These are phyloP conservation scores for Acleris holmiana DNA, from an alignment of 2,888 invertebrate genomes.

Conservation along the genomic window DNA sequence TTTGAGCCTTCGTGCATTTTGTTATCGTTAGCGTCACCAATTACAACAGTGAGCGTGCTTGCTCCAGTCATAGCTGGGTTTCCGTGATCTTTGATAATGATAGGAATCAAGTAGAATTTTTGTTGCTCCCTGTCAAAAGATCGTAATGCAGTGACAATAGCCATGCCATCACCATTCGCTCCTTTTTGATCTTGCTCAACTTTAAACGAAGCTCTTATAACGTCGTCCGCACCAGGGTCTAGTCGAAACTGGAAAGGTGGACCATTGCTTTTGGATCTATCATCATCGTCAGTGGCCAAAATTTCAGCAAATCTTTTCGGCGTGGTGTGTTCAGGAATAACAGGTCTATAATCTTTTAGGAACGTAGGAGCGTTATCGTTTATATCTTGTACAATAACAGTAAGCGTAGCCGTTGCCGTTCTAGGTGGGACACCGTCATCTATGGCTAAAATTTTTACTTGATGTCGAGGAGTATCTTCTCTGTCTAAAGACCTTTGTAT, in stretches of 20 bases:
- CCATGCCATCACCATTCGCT: constrained; percentile 98
- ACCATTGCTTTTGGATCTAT: constrained; percentile 96
- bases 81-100: constrained; percentile 98
- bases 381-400: constrained; percentile 97
- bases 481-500: constrained; percentile 96
- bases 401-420: constrained; percentile 96
- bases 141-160: constrained; percentile 96
- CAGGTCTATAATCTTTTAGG: constrained; percentile 95
- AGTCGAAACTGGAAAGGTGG: constrained; percentile 98
- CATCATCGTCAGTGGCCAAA: constrained; percentile 96
- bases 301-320: constrained; percentile 97
- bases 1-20: constrained; percentile 99
- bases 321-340: constrained; percentile 95
- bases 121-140: constrained; percentile 98
- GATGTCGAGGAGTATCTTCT: constrained; percentile 97
- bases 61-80: constrained; percentile 98
- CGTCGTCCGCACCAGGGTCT: constrained; percentile 96
- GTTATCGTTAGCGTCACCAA: constrained; percentile 99
- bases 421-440: constrained; percentile 97
- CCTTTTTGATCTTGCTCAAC: constrained; percentile 99
- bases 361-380: constrained; percentile 98
- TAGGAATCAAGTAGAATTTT: constrained; percentile 98
- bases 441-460: constrained; percentile 97
- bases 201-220: constrained; percentile 96
- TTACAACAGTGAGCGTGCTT: constrained; percentile 97